These are phyloP conservation scores for Acanthosoma haemorrhoidale DNA, from an alignment of 2,888 invertebrate genomes.

Conservation along the genomic window DNA sequence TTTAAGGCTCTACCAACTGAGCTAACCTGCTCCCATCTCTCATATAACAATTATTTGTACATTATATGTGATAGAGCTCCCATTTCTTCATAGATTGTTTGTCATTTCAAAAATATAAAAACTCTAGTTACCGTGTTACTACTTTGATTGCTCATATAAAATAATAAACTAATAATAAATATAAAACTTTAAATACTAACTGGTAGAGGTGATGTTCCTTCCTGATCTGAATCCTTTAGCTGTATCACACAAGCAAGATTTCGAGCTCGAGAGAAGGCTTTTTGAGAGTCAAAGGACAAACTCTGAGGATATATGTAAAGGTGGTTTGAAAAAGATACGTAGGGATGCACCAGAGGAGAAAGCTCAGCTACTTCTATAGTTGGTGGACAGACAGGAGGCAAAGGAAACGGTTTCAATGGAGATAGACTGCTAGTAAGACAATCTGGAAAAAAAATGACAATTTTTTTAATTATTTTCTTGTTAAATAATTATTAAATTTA, in stretches of 20 bases:
- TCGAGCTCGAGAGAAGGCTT: constrained; percentile 83
- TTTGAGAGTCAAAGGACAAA: constrained; percentile 85
- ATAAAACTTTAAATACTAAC: constrained; percentile 51
- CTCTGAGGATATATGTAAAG: constrained; percentile 85
- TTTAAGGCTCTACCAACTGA: too few species aligned
- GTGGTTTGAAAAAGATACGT: constrained; percentile 79
- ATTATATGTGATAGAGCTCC: too few species aligned
- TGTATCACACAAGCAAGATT: constrained; percentile 91
- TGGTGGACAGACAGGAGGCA: constrained; percentile 68
- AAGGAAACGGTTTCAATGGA: constrained; percentile 77
- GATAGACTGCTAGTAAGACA: constrained; percentile 75
- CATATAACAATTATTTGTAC: too few species aligned
- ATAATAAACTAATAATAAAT: too few species aligned
- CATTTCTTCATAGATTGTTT: too few species aligned
- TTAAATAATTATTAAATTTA: too few species aligned
- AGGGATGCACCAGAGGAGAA: constrained; percentile 69
- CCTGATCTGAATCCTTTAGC: constrained; percentile 74
- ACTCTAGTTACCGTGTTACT: too few species aligned
- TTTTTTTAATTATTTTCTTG: too few species aligned
- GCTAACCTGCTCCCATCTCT: too few species aligned
- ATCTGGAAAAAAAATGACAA: constrained; percentile 54
- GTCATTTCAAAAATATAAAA: too few species aligned
- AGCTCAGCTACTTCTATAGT: constrained; percentile 84
- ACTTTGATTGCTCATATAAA: too few species aligned
- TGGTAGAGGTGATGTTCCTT: constrained; percentile 64